These are phyloP conservation scores for Callipepla squamata DNA, from an alignment of 2,113 vertebrate species.

Conservation along the genomic window DNA sequence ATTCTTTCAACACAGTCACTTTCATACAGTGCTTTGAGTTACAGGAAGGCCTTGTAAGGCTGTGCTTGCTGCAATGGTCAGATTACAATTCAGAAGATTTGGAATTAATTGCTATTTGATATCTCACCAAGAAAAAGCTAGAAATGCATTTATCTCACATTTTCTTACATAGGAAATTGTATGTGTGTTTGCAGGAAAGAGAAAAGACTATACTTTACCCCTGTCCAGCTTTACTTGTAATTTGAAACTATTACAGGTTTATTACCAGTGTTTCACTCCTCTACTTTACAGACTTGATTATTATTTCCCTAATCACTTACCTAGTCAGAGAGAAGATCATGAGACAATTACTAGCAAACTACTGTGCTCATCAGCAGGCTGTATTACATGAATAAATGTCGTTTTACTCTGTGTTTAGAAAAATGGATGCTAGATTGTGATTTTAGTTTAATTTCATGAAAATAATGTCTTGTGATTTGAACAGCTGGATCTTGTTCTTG, in stretches of 20 bases:
- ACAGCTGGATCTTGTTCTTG: not conserved
- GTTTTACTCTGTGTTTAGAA: not conserved
- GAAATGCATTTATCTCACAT: not conserved
- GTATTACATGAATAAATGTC: not conserved
- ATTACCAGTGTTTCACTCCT: not conserved
- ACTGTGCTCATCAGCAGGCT: not conserved
- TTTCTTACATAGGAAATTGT: conserved; percentile 5
- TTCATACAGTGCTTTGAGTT: not conserved
- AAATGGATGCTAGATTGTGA: not conserved
- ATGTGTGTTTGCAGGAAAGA: not conserved
- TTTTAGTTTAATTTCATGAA: not conserved
- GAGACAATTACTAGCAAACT: not conserved
- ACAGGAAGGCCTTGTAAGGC: not conserved
- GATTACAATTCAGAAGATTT: conserved; percentile 2
- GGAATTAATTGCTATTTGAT: conserved; percentile 33
- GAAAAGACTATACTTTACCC: not conserved
- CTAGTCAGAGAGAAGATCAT: not conserved
- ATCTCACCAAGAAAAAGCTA: not conserved
- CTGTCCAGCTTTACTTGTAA: not conserved
- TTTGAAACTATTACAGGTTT: not conserved
- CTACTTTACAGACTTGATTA: conserved; percentile 4
- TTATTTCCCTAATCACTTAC: not conserved
- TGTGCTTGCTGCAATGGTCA: not conserved
- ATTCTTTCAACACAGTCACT: conserved; percentile 58
- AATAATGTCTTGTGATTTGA: not conserved